phyloP scores from a whole-genome alignment of 2,888 invertebrate genomes.

The Phytoseiulus persimilis region DNA sequence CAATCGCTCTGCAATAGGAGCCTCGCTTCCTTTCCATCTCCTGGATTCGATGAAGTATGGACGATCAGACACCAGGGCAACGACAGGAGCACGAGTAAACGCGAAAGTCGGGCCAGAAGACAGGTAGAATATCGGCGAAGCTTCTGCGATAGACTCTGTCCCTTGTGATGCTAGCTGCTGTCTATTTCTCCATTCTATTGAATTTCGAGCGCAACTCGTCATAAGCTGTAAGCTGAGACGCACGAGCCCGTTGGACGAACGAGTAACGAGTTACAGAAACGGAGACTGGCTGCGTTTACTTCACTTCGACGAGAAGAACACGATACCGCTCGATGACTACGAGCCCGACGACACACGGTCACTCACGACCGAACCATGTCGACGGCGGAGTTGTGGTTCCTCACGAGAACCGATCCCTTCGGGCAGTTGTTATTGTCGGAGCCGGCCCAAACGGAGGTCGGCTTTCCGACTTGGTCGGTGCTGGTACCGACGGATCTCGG shows the following conservation, averaged over 20 bases:
- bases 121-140: neutral
- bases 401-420: neutral
- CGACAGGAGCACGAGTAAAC: neutral
- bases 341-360: neutral
- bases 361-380: neutral
- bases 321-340: neutral
- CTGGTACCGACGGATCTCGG: too few relatives aligned
- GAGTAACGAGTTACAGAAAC: neutral
- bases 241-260: neutral
- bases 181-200: neutral
- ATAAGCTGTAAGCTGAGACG: neutral
- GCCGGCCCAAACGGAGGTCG: neutral
- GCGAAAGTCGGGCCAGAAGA: neutral
- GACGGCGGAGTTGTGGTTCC: neutral
- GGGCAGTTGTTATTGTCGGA: neutral
- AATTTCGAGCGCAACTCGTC: neutral
- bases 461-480: neutral
- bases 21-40: neutral
- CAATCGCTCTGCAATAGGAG: neutral
- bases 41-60: neutral
- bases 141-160: neutral
- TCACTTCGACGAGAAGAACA: too few relatives aligned
- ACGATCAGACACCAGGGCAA: neutral
- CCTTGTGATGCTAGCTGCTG: too few relatives aligned
- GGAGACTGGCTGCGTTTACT: too few relatives aligned